Percentiles rank a stretch among this genome's conserved stretches.
Evolutionary conservation across 2,888 invertebrate species (phyloP).

Genomic region (Ashinkailepas kermadecensis): DNA sequence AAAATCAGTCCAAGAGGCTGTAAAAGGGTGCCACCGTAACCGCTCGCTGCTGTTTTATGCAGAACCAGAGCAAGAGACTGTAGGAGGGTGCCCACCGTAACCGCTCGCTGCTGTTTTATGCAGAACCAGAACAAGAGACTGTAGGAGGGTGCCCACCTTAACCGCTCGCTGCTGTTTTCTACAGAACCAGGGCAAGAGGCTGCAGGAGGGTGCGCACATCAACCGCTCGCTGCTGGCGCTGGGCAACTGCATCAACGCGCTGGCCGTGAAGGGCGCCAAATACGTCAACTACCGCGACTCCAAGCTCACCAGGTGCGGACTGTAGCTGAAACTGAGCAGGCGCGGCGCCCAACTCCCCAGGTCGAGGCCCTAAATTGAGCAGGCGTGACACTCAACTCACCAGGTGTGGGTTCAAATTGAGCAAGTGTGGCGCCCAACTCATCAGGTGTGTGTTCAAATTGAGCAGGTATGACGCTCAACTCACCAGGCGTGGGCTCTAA

Average conservation of each 20-base stretch:
- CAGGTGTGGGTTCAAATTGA: no score
- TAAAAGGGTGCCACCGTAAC: constrained; percentile 58
- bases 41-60: constrained; percentile 23
- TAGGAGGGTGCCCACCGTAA: constrained; percentile 97
- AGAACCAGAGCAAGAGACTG: constrained; percentile 73
- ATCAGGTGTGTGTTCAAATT: no score
- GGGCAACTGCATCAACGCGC: constrained; percentile 92
- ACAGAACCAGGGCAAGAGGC: constrained; percentile 63
- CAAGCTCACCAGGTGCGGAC: constrained; percentile 66
- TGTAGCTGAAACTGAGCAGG: no score
- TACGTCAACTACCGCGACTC: constrained; percentile 96
- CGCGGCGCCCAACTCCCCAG: no score
- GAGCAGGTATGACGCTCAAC: no score
- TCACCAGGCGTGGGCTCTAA: no score
- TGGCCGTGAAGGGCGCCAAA: constrained; percentile 65
- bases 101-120: constrained; percentile 58
- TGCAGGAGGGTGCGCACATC: constrained; percentile 91
- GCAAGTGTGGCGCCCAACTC: no score
- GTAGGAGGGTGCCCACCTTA: no score
- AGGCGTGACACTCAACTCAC: background rate
- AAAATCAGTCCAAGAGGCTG: constrained; percentile 73
- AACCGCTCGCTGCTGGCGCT: constrained; percentile 82
- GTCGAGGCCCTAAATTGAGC: background rate
- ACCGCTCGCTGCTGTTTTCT: no score
- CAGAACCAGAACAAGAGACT: no score